Percentiles rank a stretch among this genome's conserved stretches.
phyloP scores from a whole-genome alignment of 2,113 vertebrate genomes.

The Hippocampus guttulatus region DNA sequence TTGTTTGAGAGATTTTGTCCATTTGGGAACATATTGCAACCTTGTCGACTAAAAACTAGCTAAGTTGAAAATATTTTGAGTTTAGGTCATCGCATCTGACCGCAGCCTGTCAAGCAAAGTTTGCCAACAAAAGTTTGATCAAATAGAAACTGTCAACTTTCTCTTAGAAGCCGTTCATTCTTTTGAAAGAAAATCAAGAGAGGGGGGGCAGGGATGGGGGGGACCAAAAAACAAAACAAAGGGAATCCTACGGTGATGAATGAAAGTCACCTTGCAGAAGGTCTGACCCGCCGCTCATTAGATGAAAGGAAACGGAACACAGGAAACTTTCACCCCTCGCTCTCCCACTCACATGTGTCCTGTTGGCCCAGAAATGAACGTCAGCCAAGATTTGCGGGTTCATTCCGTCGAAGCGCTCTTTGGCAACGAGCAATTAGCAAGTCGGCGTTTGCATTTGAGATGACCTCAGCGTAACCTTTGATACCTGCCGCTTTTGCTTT shows the following conservation, averaged over 20 bases:
- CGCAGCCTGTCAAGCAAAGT: no score
- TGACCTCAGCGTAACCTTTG: not conserved
- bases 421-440: not conserved
- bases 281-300: slow-evolving; percentile 49
- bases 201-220: fast-evolving
- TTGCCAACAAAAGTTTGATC: no score
- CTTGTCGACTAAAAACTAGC: no score
- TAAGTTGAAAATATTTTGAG: no score
- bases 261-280: slow-evolving; percentile 60
- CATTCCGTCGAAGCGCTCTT: slow-evolving; percentile 5
- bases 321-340: slow-evolving; percentile 28
- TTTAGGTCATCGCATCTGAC: no score
- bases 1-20: no score
- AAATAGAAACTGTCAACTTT: not conserved
- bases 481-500: not conserved
- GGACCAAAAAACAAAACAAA: not conserved
- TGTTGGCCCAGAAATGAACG: slow-evolving; percentile 37
- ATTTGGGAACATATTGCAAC: no score
- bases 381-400: slow-evolving; percentile 3
- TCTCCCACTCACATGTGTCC: slow-evolving; percentile 32
- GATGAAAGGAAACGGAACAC: slow-evolving; percentile 27
- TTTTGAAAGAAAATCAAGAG: not conserved
- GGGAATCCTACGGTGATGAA: slow-evolving; percentile 35
- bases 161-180: not conserved
- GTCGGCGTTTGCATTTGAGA: not conserved